Conservation (phyloP, 1,140 invertebrate genomes). For the Dinothrombium tinctorium region DNA sequence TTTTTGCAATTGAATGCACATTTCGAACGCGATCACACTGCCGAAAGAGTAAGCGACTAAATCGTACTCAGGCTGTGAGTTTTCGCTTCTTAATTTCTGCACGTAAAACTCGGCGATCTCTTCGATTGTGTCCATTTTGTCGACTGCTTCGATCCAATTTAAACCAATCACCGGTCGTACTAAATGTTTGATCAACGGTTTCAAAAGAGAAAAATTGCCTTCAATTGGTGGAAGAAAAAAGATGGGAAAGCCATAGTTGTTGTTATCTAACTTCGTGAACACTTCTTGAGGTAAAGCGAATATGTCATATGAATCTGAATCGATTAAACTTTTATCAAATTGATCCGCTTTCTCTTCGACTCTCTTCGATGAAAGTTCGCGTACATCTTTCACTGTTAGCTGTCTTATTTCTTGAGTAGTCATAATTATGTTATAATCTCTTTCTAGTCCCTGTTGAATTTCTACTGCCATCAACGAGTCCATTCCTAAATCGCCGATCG, state of each 20-base stretch:
- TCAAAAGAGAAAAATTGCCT: constrained; percentile 45
- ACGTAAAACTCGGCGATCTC: constrained; percentile 55
- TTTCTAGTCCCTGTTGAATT: constrained; percentile 35
- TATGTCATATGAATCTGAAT: neutral
- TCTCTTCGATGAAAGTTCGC: constrained; percentile 35
- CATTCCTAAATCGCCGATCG: constrained; percentile 73
- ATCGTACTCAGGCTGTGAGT: constrained; percentile 19
- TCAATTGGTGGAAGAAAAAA: constrained; percentile 78
- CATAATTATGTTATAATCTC: constrained; percentile 40
- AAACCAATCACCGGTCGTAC: constrained; percentile 59
- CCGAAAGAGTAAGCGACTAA: constrained; percentile 86
- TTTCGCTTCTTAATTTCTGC: constrained; percentile 13
- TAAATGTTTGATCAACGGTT: constrained; percentile 38
- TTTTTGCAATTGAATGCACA: too few species aligned
- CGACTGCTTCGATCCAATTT: constrained; percentile 53
- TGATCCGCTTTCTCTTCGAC: constrained; percentile 13
- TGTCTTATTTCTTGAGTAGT: constrained; percentile 63
- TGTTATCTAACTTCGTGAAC: constrained; percentile 26
- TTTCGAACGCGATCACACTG: constrained; percentile 70
- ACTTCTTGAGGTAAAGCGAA: constrained; percentile 22
- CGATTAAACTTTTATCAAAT: neutral
- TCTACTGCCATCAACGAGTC: constrained; percentile 92
- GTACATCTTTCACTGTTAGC: constrained; percentile 45
- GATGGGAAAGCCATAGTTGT: constrained; percentile 24
- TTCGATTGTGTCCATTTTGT: constrained; percentile 30